Evolutionary conservation across 1,140 invertebrate genomes (phyloP).

Genomic region (Lepidotrigona ventralis): DNA sequence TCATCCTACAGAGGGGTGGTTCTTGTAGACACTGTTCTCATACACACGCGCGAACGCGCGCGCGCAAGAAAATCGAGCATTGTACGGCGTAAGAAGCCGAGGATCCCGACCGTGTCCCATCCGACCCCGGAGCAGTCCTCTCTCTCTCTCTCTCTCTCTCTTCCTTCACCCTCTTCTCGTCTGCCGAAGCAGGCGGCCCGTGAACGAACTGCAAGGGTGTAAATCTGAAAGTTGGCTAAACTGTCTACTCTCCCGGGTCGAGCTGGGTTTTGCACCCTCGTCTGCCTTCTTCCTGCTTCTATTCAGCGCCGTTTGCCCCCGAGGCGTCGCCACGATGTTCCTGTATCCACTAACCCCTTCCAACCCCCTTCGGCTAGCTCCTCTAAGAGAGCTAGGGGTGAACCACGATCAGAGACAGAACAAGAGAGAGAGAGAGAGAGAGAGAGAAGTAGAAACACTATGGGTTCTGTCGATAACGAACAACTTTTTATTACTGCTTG

Average conservation of each 20-base stretch:
- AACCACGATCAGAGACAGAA: conserved; percentile 12
- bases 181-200: conserved; percentile 69
- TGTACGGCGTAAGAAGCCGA: conserved; percentile 44
- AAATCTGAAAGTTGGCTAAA: conserved; percentile 77
- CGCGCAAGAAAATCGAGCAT: conserved; percentile 48
- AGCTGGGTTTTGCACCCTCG: conserved; percentile 60
- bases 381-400: not conserved
- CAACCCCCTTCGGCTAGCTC: not conserved
- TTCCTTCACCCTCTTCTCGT: conserved; percentile 21
- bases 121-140: conserved; percentile 5
- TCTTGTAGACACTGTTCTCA: conserved; percentile 3
- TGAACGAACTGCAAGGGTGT: conserved; percentile 74
- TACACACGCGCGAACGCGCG: not conserved
- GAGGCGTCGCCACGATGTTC: conserved; percentile 55
- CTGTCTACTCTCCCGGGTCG: conserved; percentile 66
- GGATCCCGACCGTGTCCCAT: conserved; percentile 6
- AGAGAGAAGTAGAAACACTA: not conserved
- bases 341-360: not conserved
- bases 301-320: conserved; percentile 59
- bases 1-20: not conserved
- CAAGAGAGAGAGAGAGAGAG: conserved; percentile 13
- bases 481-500: conserved; percentile 67
- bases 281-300: conserved; percentile 47
- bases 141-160: not conserved
- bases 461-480: too few species aligned